These are phyloP conservation scores for Anadara kagoshimensis DNA, from an alignment of 1,140 invertebrate species.

Conservation along the genomic window DNA sequence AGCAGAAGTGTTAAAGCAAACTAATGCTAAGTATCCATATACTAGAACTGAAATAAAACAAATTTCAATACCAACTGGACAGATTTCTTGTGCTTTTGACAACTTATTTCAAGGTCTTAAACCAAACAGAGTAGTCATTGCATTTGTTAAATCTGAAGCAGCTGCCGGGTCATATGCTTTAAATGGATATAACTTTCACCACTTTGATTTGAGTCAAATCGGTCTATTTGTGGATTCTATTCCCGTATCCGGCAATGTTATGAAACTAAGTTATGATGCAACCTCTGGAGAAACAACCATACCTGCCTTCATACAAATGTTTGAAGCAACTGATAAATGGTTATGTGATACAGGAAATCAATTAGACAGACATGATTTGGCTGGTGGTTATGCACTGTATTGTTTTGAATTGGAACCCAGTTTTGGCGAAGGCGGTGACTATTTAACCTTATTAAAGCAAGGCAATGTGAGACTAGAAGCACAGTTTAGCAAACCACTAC, in stretches of 20 bases:
- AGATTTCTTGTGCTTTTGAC: constrained; percentile 17
- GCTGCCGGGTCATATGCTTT: background rate
- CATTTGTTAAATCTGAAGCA: constrained; percentile 10
- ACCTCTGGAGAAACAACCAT: constrained; percentile 4
- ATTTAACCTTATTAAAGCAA: constrained; percentile 27
- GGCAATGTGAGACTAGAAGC: constrained; percentile 39
- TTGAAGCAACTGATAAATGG: constrained; percentile 26
- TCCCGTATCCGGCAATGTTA: constrained; percentile 17
- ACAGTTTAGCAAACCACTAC: constrained; percentile 23
- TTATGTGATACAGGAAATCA: constrained; percentile 12
- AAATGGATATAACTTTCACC: constrained; percentile 12
- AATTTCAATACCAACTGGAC: constrained; percentile 9
- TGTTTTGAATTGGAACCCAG: constrained; percentile 34
- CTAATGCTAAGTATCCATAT: constrained; percentile 28
- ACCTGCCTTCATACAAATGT: constrained; percentile 17
- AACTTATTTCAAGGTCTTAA: constrained; percentile 24
- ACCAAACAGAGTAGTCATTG: constrained; percentile 9
- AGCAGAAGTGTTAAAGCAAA: constrained; percentile 12
- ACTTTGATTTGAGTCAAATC: constrained; percentile 11
- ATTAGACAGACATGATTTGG: constrained; percentile 19
- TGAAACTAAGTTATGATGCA: constrained; percentile 21
- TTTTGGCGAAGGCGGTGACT: constrained; percentile 28
- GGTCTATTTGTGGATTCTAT: constrained; percentile 1
- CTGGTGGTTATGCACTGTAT: constrained; percentile 6
- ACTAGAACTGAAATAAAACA: constrained; percentile 12